Evolutionary conservation across 2,797 vertebrate genomes (phyloP).

Genomic region (Telmatherina bonti): DNA sequence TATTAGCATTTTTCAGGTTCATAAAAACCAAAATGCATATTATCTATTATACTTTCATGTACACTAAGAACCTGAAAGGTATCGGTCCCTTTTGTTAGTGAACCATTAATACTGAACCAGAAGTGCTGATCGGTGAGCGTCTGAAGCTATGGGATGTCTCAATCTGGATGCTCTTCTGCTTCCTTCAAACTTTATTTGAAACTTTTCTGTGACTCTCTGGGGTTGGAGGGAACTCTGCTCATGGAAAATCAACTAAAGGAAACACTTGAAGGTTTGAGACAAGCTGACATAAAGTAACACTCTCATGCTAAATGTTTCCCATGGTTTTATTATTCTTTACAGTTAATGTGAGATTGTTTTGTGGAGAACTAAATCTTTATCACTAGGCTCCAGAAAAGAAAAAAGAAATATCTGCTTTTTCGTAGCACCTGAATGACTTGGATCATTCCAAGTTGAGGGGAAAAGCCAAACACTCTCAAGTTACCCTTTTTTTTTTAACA

Average conservation of each 20-base stretch:
- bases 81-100: not conserved
- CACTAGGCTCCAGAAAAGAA: constrained; percentile 6
- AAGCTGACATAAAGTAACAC: not conserved
- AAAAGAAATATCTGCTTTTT: constrained; percentile 43
- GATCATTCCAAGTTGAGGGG: constrained; percentile 19
- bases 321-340: not conserved
- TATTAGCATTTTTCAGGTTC: constrained; percentile 15
- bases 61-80: constrained; percentile 3
- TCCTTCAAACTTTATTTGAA: constrained; percentile 1
- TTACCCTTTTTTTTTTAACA: not conserved
- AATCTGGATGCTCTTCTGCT: not conserved
- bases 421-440: constrained; percentile 45
- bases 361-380: not conserved
- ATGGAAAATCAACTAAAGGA: not conserved
- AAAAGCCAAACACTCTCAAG: constrained; percentile 18
- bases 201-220: not conserved
- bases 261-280: not conserved
- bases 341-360: not conserved
- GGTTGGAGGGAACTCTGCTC: not conserved
- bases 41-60: not conserved
- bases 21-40: constrained; percentile 9
- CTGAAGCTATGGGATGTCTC: not conserved
- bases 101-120: not conserved
- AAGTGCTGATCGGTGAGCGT: not conserved
- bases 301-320: not conserved